Conservation (phyloP, 1,140 invertebrate genomes). For the Macrostomum lignano region DNA sequence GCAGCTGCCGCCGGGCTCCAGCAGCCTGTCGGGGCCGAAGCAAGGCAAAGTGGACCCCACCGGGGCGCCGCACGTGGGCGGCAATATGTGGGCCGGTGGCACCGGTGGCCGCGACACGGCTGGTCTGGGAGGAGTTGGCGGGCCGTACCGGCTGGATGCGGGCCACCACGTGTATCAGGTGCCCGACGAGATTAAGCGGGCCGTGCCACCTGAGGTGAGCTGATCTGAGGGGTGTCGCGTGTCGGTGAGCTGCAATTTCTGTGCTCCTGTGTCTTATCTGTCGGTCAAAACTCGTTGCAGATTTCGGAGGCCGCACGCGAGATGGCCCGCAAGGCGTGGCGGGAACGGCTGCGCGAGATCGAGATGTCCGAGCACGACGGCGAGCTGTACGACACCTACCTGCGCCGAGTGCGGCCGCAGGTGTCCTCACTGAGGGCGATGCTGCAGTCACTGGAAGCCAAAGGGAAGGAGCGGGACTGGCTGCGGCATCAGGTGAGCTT, state of each 20-base stretch:
- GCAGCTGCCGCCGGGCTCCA: no score
- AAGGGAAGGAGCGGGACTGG: constrained; percentile 84
- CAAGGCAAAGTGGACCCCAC: constrained; percentile 60
- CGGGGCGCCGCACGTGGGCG: constrained; percentile 65
- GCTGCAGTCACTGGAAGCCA: no score
- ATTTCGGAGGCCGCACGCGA: constrained; percentile 57
- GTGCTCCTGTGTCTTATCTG: no score
- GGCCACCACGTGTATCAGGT: constrained; percentile 68
- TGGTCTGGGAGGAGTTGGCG: constrained; percentile 33
- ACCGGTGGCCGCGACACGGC: constrained; percentile 56
- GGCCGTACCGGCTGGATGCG: constrained; percentile 40
- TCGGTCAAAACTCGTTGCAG: no score
- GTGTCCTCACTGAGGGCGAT: constrained; percentile 34
- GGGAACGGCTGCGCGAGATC: constrained; percentile 57
- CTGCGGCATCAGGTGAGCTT: no score
- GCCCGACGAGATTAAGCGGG: constrained; percentile 54
- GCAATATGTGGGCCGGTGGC: constrained; percentile 80
- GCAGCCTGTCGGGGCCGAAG: constrained; percentile 40
- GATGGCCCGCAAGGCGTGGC: constrained; percentile 64
- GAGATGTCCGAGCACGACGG: constrained; percentile 78
- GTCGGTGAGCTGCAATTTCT: no score
- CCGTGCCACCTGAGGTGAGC: no score
- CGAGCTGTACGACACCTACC: constrained; percentile 50
- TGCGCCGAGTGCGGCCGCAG: constrained; percentile 39
- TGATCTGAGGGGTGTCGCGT: no score